Base-by-base conservation (phyloP, 1,140 invertebrate genomes). In the Drosophila teissieri region DNA sequence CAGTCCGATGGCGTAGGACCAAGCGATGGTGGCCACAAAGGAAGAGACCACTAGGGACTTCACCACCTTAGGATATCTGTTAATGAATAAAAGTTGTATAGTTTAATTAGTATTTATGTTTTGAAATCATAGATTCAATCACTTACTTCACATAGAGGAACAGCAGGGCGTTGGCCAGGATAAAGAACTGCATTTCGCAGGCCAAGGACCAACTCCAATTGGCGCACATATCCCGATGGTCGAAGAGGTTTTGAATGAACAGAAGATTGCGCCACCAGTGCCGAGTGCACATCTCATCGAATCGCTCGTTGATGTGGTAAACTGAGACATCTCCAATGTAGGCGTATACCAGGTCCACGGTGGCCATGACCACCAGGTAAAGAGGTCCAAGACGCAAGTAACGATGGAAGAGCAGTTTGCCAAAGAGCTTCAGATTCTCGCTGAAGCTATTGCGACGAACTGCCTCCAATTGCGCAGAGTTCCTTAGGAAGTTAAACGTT, bases 151-250 rank as follows among this genome's bases (percentile, higher is more conserved):
- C 92, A 27, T 94, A 95, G 3, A 94, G 64, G 19, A 95, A 92
- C 8, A 95, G 78, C 11, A 95, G 55, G 15, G 93, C 75, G 1
- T 91, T 88, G 49, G 91, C 92, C 58, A 96, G 90, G 1, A 95
- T 85, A 74, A 95, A 97, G 85, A 96, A 96, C 92, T 97, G 96
- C 94, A 96, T 96, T 90, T 97, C 97, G 62, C 95, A 95, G 24
- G 96, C 95, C 55, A 97, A 78, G 67, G 96, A 97, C 97, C 97
- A 97, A 17, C 95, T 95, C 95, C 96, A 96, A 8, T 94, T 94
- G 93, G 97, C 94, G 80, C 97, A 97, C 93, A 94, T 93, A 39
- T 94, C 92, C 0, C 93, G 84, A 75, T 92, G 92, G 37, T 91
- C 79, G 60, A 92, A 95, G 0, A 95, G 84, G 91, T 94, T 95